Percentiles rank a stretch among this genome's conserved stretches.
phyloP scores from a whole-genome alignment of 2,797 vertebrate species.

The Benthosema pterotum region DNA sequence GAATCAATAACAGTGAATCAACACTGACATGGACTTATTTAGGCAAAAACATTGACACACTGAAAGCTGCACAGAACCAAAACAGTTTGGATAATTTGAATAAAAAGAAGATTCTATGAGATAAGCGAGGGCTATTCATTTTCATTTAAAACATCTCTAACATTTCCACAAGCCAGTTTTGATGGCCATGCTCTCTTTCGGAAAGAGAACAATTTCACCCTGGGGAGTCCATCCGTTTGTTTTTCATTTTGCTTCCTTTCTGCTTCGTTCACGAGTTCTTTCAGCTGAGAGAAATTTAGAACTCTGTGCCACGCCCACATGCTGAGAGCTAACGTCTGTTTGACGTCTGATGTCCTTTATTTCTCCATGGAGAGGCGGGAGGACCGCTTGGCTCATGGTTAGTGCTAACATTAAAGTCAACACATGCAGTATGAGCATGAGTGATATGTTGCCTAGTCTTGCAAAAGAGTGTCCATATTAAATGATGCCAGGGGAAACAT shows the following conservation, averaged over 20 bases:
- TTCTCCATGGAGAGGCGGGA: conserved; percentile 30
- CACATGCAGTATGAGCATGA: conserved; percentile 77
- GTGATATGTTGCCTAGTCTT: conserved; percentile 76
- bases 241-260: conserved; percentile 22
- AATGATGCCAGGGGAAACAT: too few species aligned
- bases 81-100: too few species aligned
- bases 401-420: conserved; percentile 60
- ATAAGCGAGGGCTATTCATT: background rate
- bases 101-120: too few species aligned
- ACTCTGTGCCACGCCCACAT: conserved; percentile 48
- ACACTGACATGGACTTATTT: too few species aligned
- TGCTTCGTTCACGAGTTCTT: conserved; percentile 26
- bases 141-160: conserved; percentile 25
- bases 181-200: conserved; percentile 31
- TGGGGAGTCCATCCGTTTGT: conserved; percentile 29
- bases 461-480: conserved; percentile 68
- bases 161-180: conserved; percentile 19
- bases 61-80: too few species aligned
- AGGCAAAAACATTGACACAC: too few species aligned
- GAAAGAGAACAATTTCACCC: conserved; percentile 35
- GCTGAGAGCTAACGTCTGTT: conserved; percentile 49
- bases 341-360: conserved; percentile 35
- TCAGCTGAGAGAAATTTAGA: conserved; percentile 42
- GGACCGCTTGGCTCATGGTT: conserved; percentile 65
- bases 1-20: too few species aligned